phyloP scores from a whole-genome alignment of 2,888 invertebrate genomes.

The Scrobipalpa atriplicella region DNA sequence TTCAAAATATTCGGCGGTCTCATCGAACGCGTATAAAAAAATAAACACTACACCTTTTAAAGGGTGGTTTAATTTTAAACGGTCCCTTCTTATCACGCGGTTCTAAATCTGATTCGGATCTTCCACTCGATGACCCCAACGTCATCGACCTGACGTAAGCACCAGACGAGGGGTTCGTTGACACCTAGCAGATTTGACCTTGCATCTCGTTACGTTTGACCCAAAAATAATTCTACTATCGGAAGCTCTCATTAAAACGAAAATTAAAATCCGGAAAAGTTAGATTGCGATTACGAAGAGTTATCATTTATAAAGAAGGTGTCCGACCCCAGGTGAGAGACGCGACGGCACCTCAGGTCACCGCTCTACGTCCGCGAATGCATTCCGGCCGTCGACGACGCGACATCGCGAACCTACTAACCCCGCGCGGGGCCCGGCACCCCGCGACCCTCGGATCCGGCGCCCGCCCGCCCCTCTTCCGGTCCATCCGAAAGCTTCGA shows the following conservation, averaged over 20 bases:
- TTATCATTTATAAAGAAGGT: conserved; percentile 59
- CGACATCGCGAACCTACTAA: conserved; percentile 82
- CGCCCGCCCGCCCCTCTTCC: conserved; percentile 64
- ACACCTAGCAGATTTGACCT: conserved; percentile 76
- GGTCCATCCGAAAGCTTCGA: conserved; percentile 79
- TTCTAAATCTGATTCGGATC: conserved; percentile 40
- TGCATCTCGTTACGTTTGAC: conserved; percentile 70
- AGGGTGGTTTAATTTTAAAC: background rate
- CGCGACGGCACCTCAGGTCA: conserved; percentile 78
- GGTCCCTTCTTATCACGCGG: conserved; percentile 9
- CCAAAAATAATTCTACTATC: conserved; percentile 59
- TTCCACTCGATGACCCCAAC: conserved; percentile 61
- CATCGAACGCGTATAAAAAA: conserved; percentile 25
- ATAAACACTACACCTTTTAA: conserved; percentile 34
- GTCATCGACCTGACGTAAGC: conserved; percentile 78
- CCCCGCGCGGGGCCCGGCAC: conserved; percentile 79
- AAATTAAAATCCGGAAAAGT: conserved; percentile 42
- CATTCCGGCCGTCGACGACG: conserved; percentile 80
- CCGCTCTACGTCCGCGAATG: conserved; percentile 81
- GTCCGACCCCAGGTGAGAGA: conserved; percentile 74
- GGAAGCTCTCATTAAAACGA: conserved; percentile 34
- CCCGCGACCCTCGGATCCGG: conserved; percentile 77
- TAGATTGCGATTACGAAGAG: conserved; percentile 38
- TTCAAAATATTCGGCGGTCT: conserved; percentile 39
- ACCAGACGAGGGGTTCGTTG: conserved; percentile 77